Conservation (phyloP, 2,888 invertebrate species). For the Tuta absoluta region DNA sequence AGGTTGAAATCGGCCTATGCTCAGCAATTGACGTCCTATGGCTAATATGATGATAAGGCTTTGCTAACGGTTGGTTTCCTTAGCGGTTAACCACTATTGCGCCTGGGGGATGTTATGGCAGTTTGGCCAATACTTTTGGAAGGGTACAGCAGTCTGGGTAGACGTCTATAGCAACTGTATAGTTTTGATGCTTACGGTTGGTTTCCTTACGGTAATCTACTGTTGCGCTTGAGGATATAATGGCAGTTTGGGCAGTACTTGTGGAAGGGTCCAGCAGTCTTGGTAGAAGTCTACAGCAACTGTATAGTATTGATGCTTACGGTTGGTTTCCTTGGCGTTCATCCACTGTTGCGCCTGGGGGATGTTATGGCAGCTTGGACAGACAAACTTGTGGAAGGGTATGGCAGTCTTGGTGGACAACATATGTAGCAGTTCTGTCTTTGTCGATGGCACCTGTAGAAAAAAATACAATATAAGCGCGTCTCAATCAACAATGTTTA, state of each 20-base stretch:
- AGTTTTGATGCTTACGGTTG: too few species aligned
- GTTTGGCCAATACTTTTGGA: conserved; percentile 94
- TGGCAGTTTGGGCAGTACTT: too few species aligned
- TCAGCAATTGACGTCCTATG: too few species aligned
- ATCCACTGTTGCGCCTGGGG: conserved; percentile 93
- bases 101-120: conserved; percentile 94
- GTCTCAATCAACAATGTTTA: too few species aligned
- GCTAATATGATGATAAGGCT: too few species aligned
- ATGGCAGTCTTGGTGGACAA: conserved; percentile 89
- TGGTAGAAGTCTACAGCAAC: too few species aligned
- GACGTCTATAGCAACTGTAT: conserved; percentile 85
- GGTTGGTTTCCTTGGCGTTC: conserved; percentile 85
- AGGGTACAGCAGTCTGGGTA: conserved; percentile 91
- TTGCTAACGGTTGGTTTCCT: conserved; percentile 83
- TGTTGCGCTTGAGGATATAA: too few species aligned
- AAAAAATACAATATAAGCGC: too few species aligned
- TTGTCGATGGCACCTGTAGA: conserved; percentile 85
- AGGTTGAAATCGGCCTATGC: too few species aligned
- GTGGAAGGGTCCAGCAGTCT: too few species aligned
- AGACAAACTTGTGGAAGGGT: conserved; percentile 95
- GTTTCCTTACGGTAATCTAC: too few species aligned
- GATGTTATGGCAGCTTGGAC: conserved; percentile 93
- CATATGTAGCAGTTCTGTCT: conserved; percentile 87
- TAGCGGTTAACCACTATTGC: conserved; percentile 90
- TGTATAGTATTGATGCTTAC: conserved; percentile 50